Evolutionary conservation across 2,888 invertebrate genomes (phyloP).

Genomic region (Melanophora roralis): DNA sequence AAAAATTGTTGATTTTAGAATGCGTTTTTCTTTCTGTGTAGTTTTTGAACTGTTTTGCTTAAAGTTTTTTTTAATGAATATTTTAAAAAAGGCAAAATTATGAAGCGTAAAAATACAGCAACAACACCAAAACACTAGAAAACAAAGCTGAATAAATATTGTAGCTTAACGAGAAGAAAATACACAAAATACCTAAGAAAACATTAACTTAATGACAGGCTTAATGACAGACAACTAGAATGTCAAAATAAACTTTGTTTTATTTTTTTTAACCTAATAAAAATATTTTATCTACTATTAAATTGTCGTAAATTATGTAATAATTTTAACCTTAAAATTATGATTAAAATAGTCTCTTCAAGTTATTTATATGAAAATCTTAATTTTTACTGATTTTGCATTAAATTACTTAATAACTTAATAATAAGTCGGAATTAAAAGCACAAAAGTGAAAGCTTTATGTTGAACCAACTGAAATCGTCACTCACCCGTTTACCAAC

Average conservation of each 20-base stretch:
- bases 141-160: background rate
- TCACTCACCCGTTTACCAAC: background rate
- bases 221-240: background rate
- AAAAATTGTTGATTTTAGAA: too few species aligned
- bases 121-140: background rate
- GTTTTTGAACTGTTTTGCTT: background rate
- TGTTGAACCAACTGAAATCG: background rate
- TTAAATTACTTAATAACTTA: background rate
- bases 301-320: constrained; percentile 8
- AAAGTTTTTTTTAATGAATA: constrained; percentile 18
- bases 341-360: background rate
- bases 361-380: background rate
- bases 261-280: background rate
- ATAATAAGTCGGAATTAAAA: background rate
- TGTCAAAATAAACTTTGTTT: background rate
- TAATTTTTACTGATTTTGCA: background rate
- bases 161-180: background rate
- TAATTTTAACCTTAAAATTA: constrained; percentile 44
- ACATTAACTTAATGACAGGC: background rate
- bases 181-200: background rate
- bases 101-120: constrained; percentile 40
- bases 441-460: constrained; percentile 41
- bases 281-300: background rate
- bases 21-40: background rate
- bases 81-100: constrained; percentile 22